Percentiles rank a stretch among this genome's conserved stretches.
These are phyloP conservation scores for Penaeus indicus DNA, from an alignment of 1,140 invertebrate species.

Conservation along the genomic window DNA sequence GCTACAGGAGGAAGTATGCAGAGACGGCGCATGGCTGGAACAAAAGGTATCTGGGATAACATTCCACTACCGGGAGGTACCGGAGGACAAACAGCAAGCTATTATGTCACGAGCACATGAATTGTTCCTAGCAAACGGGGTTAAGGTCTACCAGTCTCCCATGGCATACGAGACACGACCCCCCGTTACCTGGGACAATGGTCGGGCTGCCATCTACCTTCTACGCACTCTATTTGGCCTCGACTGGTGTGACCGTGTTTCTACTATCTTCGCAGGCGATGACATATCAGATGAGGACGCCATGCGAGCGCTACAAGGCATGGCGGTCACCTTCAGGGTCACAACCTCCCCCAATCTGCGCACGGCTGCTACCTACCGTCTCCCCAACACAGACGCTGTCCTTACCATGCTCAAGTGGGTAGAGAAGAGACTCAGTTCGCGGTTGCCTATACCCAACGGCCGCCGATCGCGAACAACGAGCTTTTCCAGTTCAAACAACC, in stretches of 20 bases:
- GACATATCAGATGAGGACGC: slow-evolving; percentile 92
- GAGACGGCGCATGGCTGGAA: slow-evolving; percentile 91
- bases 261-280: slow-evolving; percentile 91
- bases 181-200: slow-evolving; percentile 92
- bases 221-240: slow-evolving; percentile 88
- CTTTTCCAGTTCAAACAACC: slow-evolving; percentile 36
- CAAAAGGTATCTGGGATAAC: slow-evolving; percentile 90
- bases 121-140: slow-evolving; percentile 81
- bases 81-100: slow-evolving; percentile 71
- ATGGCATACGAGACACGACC: slow-evolving; percentile 90
- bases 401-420: slow-evolving; percentile 91
- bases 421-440: slow-evolving; percentile 80
- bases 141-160: slow-evolving; percentile 82
- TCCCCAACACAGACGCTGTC: slow-evolving; percentile 89
- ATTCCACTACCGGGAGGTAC: slow-evolving; percentile 85
- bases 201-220: slow-evolving; percentile 89
- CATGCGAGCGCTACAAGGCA: slow-evolving; percentile 82
- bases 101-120: slow-evolving; percentile 79
- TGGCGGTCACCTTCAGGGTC: slow-evolving; percentile 91
- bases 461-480: slow-evolving; percentile 45
- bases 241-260: slow-evolving; percentile 90
- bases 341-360: slow-evolving; percentile 87
- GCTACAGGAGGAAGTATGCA: slow-evolving; percentile 87
- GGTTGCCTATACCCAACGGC: slow-evolving; percentile 38
- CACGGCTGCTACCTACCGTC: slow-evolving; percentile 85